Evolutionary conservation across 2,888 invertebrate genomes (phyloP), one percentile per base, ranked within the genome.

Genomic region (Torymus texanus): DNA sequence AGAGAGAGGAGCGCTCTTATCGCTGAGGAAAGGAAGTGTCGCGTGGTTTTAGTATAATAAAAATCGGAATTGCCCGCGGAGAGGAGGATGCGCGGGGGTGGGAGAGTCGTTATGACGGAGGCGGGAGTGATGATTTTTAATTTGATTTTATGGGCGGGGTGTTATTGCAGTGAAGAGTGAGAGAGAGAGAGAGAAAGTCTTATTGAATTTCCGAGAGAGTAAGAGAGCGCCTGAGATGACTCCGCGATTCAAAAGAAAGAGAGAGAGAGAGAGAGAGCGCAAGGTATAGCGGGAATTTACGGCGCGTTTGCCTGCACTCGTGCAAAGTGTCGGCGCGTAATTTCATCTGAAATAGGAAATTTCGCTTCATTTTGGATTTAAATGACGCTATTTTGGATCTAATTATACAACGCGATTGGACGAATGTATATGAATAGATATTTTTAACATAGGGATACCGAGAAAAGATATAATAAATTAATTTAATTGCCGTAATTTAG

Each of bases 1-100:
- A 59, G 18, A 51, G 51, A 16, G 51, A 18, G 51, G 18, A 41
- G 18, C 5, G 66, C 13, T 72, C 80, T 63, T 73, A 72, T 58
- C 58, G 58, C 53, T 16, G 21, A n/a, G 68, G 58, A 16, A 56
- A 12, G 3, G 58, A 41, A 21, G 24, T 1, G 29, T 29, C 21
- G 53, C 4, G 4, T 4, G 21, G 66, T 66, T 66, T 66, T 66
- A 66, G 21, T 53, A 29, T 21, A 53, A 14, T 51, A 53, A 66
- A 66, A 66, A 66, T 53, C 53, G 53, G 14, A 29, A 68, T 73
- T 56, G 63, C 72, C 8, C 13, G 58, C 21, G 16, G 58, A 8
- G 58, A 2, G n/a, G 50, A 12, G 50, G 14, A 11, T 50, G n/a
- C 50, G 29, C 16, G 29, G 2, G 41, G 21, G 21, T 4, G 21